These are phyloP conservation scores for Theristicus caerulescens DNA, from an alignment of 2,113 vertebrate species.

Conservation along the genomic window DNA sequence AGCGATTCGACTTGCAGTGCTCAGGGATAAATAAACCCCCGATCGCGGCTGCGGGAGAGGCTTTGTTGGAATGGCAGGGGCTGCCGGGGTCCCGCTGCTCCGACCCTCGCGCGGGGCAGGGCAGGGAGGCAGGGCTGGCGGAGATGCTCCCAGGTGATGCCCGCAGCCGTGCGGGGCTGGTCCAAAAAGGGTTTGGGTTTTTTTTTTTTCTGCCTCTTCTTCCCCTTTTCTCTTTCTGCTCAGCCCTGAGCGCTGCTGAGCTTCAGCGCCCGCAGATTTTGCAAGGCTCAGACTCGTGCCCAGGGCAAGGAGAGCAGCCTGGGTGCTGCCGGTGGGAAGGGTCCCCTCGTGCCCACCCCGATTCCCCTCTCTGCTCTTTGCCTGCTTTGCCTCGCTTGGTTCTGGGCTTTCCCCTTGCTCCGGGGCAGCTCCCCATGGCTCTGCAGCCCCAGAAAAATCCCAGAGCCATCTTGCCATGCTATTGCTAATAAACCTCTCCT, in stretches of 20 bases:
- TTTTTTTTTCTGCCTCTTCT: no score
- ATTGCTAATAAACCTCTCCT: background rate
- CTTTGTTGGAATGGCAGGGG: background rate
- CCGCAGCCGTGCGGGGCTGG: rapidly evolving
- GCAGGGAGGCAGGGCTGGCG: background rate
- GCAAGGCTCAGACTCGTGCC: background rate
- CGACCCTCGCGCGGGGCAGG: background rate
- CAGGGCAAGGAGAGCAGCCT: background rate
- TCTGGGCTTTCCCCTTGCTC: background rate
- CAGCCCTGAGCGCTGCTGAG: background rate
- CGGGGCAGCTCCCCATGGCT: background rate
- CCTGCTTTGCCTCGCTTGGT: background rate
- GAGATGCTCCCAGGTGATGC: background rate
- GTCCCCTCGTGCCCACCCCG: rapidly evolving
- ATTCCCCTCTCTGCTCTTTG: background rate
- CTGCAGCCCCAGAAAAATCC: background rate
- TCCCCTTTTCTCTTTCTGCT: background rate
- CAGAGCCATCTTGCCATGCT: rapidly evolving
- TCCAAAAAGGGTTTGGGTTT: background rate
- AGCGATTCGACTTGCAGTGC: background rate
- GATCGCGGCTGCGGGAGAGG: background rate
- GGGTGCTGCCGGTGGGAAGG: background rate
- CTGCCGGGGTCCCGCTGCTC: background rate
- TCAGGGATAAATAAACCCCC: background rate
- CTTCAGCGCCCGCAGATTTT: background rate